phyloP scores from a whole-genome alignment of 1,140 invertebrate species.

The Atta texana region DNA sequence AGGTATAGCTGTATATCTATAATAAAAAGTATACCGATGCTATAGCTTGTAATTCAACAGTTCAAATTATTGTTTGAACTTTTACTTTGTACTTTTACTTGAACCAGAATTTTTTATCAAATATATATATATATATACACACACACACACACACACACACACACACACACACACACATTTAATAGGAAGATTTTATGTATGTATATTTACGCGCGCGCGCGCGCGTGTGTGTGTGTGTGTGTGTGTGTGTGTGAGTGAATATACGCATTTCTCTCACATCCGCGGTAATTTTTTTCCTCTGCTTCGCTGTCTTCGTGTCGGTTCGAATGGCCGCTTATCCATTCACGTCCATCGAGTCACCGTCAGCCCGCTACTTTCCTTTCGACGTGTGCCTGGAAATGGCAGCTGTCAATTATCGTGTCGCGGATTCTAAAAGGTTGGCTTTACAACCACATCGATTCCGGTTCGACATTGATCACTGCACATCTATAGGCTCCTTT shows the following conservation, averaged over 20 bases:
- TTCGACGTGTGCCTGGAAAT: conserved; percentile 65
- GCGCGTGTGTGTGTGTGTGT: background rate
- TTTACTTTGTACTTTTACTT: background rate
- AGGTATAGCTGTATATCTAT: no score
- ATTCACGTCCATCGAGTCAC: conserved; percentile 73
- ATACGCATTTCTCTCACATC: background rate
- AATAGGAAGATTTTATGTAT: no score
- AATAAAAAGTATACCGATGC: no score
- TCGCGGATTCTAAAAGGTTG: conserved; percentile 63
- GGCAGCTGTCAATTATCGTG: conserved; percentile 65
- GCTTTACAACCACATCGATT: conserved; percentile 61
- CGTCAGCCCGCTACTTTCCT: conserved; percentile 71
- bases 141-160: no score
- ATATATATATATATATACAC: background rate
- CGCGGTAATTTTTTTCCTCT: conserved; percentile 47
- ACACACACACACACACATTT: no score
- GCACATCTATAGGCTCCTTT: conserved; percentile 58
- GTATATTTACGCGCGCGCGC: background rate
- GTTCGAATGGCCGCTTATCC: conserved; percentile 70
- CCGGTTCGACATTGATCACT: conserved; percentile 51
- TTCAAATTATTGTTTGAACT: background rate
- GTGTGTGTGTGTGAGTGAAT: no score
- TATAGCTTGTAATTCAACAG: no score
- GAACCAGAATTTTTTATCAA: background rate
- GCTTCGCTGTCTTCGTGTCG: conserved; percentile 64